Conservation (phyloP, 2,113 vertebrate genomes). For the Burhinus bistriatus region DNA sequence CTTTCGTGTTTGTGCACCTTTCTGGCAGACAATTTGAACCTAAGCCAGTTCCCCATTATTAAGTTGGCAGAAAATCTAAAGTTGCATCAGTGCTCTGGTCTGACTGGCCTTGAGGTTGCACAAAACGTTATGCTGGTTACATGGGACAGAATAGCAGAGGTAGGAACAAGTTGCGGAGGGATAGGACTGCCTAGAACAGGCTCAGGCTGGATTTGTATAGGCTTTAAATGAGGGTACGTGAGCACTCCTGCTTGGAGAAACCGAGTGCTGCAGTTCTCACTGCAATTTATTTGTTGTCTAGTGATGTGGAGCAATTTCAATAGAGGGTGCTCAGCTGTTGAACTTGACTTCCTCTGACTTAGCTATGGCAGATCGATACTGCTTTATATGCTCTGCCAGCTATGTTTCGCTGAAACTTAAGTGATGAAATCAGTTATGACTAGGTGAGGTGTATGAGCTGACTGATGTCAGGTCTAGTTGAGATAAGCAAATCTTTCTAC, state of each 20-base stretch:
- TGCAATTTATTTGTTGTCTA: accelerated
- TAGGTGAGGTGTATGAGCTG: neutral
- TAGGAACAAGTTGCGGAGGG: neutral
- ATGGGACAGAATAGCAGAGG: neutral
- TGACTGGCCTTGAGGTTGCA: neutral
- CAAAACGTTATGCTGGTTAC: accelerated
- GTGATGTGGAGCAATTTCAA: neutral
- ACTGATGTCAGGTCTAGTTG: neutral
- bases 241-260: neutral
- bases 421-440: neutral
- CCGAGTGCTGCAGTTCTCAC: neutral
- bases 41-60: neutral
- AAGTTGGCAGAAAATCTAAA: neutral
- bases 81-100: neutral
- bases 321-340: neutral
- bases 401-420: neutral
- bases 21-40: neutral
- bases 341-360: accelerated
- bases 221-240: neutral
- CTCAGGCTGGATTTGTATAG: neutral
- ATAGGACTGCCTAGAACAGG: neutral
- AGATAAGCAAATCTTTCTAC: neutral
- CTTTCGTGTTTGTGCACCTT: neutral
- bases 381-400: neutral
- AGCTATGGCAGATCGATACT: accelerated